Evolutionary conservation across 2,888 invertebrate species (phyloP).

Genomic region (Spodoptera picta): DNA sequence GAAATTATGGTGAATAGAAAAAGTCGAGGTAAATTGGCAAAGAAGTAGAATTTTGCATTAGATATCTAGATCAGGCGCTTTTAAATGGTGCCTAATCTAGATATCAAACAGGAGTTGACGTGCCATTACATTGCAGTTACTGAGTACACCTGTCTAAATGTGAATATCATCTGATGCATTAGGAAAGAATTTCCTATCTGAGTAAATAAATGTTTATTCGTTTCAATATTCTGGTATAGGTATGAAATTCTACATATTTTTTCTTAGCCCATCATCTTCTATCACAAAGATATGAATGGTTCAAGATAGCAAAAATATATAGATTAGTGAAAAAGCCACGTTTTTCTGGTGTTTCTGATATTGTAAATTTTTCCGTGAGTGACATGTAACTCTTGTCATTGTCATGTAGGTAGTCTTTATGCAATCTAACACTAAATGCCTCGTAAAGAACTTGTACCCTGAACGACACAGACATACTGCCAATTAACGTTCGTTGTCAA

Average conservation of each 20-base stretch:
- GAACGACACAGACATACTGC: constrained; percentile 44
- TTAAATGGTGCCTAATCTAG: constrained; percentile 3
- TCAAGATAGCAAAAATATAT: too few relatives aligned
- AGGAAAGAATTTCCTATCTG: too few relatives aligned
- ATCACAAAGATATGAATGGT: too few relatives aligned
- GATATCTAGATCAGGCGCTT: neutral
- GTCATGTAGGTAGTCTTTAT: constrained; percentile 10
- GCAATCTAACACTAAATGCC: constrained; percentile 19
- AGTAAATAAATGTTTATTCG: too few relatives aligned
- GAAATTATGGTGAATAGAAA: neutral
- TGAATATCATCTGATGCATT: too few relatives aligned
- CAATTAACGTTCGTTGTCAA: constrained; percentile 48
- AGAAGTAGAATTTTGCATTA: constrained; percentile 2
- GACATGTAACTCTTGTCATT: constrained; percentile 19
- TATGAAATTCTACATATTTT: too few relatives aligned
- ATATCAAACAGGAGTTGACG: neutral
- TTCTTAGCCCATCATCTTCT: too few relatives aligned
- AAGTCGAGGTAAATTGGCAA: constrained; percentile 8
- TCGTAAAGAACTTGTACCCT: constrained; percentile 31
- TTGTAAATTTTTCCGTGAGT: neutral
- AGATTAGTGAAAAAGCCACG: neutral
- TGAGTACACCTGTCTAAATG: too few relatives aligned
- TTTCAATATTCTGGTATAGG: too few relatives aligned
- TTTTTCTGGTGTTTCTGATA: neutral
- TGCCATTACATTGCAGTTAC: too few relatives aligned